Percentiles rank a stretch among this genome's conserved stretches.
These are phyloP conservation scores for Numenius phaeopus DNA, from an alignment of 2,797 vertebrate genomes.

Conservation along the genomic window DNA sequence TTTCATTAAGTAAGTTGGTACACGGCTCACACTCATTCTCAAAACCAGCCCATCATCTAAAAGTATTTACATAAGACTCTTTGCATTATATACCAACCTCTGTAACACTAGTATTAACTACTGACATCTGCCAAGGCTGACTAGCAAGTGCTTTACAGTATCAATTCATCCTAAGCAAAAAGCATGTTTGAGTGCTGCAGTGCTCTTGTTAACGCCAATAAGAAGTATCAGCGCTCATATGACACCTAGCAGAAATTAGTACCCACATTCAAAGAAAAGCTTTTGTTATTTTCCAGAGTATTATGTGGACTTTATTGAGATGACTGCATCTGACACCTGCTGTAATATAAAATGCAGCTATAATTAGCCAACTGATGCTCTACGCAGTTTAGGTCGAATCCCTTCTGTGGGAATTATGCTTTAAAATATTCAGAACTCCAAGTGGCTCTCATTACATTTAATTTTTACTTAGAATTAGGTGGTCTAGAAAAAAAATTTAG, in stretches of 20 bases:
- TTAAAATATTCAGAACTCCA: slow-evolving; percentile 89
- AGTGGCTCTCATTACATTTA: slow-evolving; percentile 89
- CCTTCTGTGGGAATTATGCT: slow-evolving; percentile 88
- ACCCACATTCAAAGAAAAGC: slow-evolving; percentile 86
- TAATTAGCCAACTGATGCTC: slow-evolving; percentile 89
- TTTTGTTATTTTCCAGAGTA: slow-evolving; percentile 85
- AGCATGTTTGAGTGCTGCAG: slow-evolving; percentile 83
- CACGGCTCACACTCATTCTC: slow-evolving; percentile 62
- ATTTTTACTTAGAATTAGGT: slow-evolving; percentile 88
- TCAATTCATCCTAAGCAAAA: slow-evolving; percentile 85
- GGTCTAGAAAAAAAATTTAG: slow-evolving; percentile 86
- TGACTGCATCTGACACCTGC: slow-evolving; percentile 88
- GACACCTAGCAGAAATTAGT: slow-evolving; percentile 87
- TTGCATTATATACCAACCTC: slow-evolving; percentile 82
- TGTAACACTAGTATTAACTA: slow-evolving; percentile 83
- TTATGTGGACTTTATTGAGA: slow-evolving; percentile 88
- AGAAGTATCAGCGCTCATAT: slow-evolving; percentile 84
- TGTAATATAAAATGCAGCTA: slow-evolving; percentile 88
- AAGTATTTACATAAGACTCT: slow-evolving; percentile 84
- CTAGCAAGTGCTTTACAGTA: slow-evolving; percentile 84
- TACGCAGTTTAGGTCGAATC: slow-evolving; percentile 87
- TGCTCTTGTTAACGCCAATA: slow-evolving; percentile 81
- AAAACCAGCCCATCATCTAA: slow-evolving; percentile 79
- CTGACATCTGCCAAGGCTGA: slow-evolving; percentile 86
- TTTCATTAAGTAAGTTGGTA: slow-evolving; percentile 76